Evolutionary conservation across 2,888 invertebrate genomes (phyloP).

Genomic region (Andrena hattorfiana): DNA sequence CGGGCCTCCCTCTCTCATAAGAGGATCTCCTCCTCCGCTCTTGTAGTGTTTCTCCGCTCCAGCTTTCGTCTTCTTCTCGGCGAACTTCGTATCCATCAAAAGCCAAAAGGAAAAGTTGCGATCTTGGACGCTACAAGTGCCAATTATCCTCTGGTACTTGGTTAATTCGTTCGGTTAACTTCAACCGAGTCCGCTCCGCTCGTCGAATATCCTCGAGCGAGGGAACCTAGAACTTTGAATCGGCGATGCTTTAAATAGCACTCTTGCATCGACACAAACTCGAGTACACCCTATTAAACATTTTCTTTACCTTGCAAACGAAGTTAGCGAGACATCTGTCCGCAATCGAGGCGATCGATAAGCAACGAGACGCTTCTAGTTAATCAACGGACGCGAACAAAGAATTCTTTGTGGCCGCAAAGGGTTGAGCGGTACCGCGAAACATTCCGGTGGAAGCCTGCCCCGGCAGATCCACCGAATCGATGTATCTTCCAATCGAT

Average conservation of each 20-base stretch:
- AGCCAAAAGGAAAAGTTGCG: too few relatives aligned
- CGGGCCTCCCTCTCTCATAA: constrained; percentile 1
- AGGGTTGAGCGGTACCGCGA: constrained; percentile 17
- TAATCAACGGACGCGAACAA: constrained; percentile 6
- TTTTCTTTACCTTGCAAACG: background rate
- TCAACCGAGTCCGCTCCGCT: too few relatives aligned
- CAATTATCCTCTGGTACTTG: too few relatives aligned
- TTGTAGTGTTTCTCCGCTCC: background rate
- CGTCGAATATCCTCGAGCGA: too few relatives aligned
- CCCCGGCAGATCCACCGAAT: background rate
- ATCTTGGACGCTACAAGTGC: too few relatives aligned
- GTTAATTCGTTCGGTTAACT: too few relatives aligned
- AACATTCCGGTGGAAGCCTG: background rate
- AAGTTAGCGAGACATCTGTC: background rate
- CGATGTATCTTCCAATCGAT: constrained; percentile 17
- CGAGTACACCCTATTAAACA: background rate
- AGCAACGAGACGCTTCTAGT: constrained; percentile 13
- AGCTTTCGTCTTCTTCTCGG: background rate
- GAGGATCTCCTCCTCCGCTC: background rate
- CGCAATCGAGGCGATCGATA: constrained; percentile 7
- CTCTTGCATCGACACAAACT: too few relatives aligned
- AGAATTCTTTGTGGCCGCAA: constrained; percentile 15
- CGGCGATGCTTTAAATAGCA: too few relatives aligned
- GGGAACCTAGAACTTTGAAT: too few relatives aligned
- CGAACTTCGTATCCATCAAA: background rate